Evolutionary conservation across 2,113 vertebrate species (phyloP).

Genomic region (Rissa tridactyla): DNA sequence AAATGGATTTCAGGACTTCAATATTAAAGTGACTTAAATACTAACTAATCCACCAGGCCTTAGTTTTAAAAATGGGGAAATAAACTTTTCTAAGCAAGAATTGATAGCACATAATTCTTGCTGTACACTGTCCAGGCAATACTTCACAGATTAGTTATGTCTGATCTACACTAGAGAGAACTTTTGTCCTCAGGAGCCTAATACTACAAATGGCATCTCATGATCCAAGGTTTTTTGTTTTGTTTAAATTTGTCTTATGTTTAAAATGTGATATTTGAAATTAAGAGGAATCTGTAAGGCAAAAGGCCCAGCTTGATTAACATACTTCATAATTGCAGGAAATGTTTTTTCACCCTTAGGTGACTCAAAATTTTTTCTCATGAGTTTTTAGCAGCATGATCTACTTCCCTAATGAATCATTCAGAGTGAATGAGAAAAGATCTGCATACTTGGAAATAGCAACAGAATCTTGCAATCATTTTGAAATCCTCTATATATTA

Average conservation of each 20-base stretch:
- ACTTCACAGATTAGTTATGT: conserved; percentile 44
- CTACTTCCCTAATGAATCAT: conserved; percentile 45
- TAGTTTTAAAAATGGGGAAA: conserved; percentile 33
- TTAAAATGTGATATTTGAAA: conserved; percentile 23
- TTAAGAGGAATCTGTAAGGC: conserved; percentile 13
- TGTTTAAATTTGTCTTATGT: not conserved
- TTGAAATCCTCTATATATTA: not conserved
- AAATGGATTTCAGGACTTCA: conserved; percentile 25
- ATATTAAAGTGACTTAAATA: conserved; percentile 28
- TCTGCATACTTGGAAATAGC: not conserved
- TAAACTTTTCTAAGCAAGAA: conserved; percentile 21
- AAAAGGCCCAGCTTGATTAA: conserved; percentile 16
- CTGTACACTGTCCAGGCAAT: conserved; percentile 24
- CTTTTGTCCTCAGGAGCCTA: not conserved
- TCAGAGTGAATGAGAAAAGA: not conserved
- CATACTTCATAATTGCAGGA: conserved; percentile 36
- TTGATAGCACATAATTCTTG: not conserved
- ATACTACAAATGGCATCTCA: not conserved
- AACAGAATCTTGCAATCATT: not conserved
- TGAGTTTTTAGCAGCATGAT: conserved; percentile 19
- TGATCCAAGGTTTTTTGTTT: not conserved
- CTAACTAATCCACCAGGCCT: not conserved
- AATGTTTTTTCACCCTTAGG: conserved; percentile 1
- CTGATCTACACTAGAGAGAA: not conserved
- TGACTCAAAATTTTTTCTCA: conserved; percentile 23